A percentile compares a stretch with the other conserved stretches of the same genome.
phyloP scores from a whole-genome alignment of 2,888 invertebrate species.

The Patella caerulea region DNA sequence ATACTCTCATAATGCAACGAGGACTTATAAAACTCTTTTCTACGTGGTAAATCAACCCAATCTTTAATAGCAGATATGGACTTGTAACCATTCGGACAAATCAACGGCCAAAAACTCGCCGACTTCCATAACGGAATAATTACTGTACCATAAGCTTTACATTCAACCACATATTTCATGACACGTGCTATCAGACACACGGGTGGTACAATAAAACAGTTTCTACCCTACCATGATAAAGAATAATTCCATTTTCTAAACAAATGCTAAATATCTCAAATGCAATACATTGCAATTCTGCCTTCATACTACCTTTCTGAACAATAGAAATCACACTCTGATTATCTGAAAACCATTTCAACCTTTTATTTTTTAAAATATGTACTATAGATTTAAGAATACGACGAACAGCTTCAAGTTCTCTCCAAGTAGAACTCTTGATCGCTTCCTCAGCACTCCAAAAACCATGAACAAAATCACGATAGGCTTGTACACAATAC shows the following conservation, averaged over 20 bases:
- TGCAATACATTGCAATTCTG: not conserved
- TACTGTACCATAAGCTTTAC: not conserved
- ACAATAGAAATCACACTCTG: not conserved
- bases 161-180: not conserved
- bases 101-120: constrained; percentile 20
- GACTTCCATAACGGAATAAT: not conserved
- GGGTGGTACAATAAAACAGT: not conserved
- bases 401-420: too few relatives aligned
- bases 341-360: too few relatives aligned
- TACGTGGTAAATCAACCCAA: constrained; percentile 12
- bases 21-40: constrained; percentile 5
- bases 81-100: not conserved
- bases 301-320: constrained; percentile 7
- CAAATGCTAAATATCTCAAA: not conserved
- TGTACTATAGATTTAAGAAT: too few relatives aligned
- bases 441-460: too few relatives aligned
- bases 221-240: not conserved
- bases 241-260: not conserved
- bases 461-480: constrained; percentile 13
- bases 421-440: too few relatives aligned
- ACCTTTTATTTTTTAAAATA: too few relatives aligned
- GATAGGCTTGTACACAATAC: constrained; percentile 11
- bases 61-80: not conserved
- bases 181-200: not conserved
- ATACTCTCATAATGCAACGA: not conserved